phyloP scores from a whole-genome alignment of 2,797 vertebrate genomes.

The Phylloscopus collybita region DNA sequence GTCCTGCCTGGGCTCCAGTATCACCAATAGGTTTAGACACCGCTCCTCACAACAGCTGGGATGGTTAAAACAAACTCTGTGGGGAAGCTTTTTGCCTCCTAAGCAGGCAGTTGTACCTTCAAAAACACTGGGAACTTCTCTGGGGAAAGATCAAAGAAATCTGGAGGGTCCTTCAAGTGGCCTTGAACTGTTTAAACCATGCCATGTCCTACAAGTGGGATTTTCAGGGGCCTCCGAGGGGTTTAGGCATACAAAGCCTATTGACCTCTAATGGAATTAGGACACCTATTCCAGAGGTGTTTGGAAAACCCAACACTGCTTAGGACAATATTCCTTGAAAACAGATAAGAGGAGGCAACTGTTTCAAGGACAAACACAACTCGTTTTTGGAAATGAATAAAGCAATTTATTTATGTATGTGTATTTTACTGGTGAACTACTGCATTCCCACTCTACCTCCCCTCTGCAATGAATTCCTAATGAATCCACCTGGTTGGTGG shows the following conservation, averaged over 20 bases:
- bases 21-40: not conserved
- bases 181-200: not conserved
- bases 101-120: not conserved
- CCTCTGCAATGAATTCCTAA: not conserved
- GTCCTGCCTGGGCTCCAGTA: not conserved
- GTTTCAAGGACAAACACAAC: not conserved
- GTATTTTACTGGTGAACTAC: not conserved
- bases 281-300: conserved; percentile 16
- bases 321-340: not conserved
- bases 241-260: not conserved
- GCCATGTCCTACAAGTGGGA: not conserved
- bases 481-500: not conserved
- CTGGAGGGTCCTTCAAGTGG: conserved; percentile 39
- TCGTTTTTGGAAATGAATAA: not conserved
- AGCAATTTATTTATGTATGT: not conserved
- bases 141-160: conserved; percentile 2
- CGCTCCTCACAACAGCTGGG: not conserved
- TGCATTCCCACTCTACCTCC: not conserved
- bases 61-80: not conserved
- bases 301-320: not conserved
- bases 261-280: conserved; percentile 36
- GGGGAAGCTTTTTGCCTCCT: not conserved
- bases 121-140: not conserved
- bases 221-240: not conserved
- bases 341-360: not conserved